A percentile compares a stretch with the other conserved stretches of the same genome.
These are phyloP conservation scores for Drosophila sp. DNA, from an alignment of 1,140 invertebrate species.

Conservation along the genomic window DNA sequence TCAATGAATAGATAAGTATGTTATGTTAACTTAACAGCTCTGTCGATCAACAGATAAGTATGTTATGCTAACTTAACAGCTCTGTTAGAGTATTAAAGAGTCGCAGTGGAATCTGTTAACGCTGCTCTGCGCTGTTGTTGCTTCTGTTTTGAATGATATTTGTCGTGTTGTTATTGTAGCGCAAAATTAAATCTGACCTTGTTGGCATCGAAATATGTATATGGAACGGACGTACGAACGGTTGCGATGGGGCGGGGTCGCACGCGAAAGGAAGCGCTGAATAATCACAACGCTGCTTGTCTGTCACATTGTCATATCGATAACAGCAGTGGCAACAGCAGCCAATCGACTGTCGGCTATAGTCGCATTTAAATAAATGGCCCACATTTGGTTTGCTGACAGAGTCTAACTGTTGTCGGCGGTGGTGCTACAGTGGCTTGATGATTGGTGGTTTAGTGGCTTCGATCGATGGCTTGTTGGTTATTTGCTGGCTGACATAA, in stretches of 20 bases:
- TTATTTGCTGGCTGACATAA: slow-evolving; percentile 56
- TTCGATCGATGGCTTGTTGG: slow-evolving; percentile 10
- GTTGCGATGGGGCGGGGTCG: slow-evolving; percentile 6
- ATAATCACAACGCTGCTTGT: slow-evolving; percentile 70
- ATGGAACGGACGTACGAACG: slow-evolving; percentile 25
- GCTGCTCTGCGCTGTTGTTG: slow-evolving; percentile 11
- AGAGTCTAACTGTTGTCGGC: slow-evolving; percentile 2
- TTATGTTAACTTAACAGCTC: slow-evolving; percentile 8
- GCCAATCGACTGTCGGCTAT: slow-evolving; percentile 14
- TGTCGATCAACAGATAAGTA: background rate
- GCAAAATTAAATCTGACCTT: slow-evolving; percentile 78
- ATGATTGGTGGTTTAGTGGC: slow-evolving; percentile 2
- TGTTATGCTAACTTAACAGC: slow-evolving; percentile 4
- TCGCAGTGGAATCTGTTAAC: slow-evolving; percentile 2
- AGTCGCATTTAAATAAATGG: slow-evolving; percentile 47
- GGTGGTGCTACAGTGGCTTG: too few species aligned
- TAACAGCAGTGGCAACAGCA: slow-evolving; percentile 29
- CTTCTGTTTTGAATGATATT: slow-evolving; percentile 42
- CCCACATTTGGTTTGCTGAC: slow-evolving; percentile 48
- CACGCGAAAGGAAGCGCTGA: slow-evolving; percentile 81
- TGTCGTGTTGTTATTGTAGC: slow-evolving; percentile 60
- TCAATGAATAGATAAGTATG: too few species aligned
- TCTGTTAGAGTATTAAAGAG: slow-evolving; percentile 31
- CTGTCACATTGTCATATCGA: slow-evolving; percentile 57
- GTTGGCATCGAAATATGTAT: slow-evolving; percentile 54